Conservation (phyloP, 2,113 vertebrate species). For the Mola mola region DNA sequence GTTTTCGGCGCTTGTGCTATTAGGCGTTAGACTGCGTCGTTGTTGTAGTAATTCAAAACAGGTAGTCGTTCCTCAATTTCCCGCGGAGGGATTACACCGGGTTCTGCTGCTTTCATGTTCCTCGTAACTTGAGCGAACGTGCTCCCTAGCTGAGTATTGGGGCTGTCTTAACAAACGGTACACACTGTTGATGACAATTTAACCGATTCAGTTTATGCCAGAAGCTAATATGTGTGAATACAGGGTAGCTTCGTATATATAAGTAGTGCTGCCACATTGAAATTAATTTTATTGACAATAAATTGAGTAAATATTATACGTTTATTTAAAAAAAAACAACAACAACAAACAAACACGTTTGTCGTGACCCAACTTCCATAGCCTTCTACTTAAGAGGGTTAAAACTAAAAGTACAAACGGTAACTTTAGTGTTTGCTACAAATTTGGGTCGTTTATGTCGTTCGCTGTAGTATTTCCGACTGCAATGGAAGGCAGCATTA, state of each 20-base stretch:
- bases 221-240: neutral
- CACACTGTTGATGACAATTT: neutral
- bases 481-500: constrained; percentile 2
- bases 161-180: neutral
- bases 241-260: neutral
- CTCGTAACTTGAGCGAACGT: neutral
- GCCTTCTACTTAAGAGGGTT: too few species aligned
- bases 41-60: neutral
- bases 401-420: too few species aligned
- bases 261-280: neutral
- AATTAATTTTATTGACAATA: too few species aligned
- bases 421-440: too few species aligned
- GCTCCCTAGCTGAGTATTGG: too few species aligned
- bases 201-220: neutral
- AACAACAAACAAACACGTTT: too few species aligned
- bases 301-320: too few species aligned
- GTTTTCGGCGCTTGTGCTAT: neutral
- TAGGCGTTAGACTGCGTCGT: fast-evolving
- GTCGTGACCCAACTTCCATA: too few species aligned
- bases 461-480: neutral
- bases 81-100: constrained; percentile 41
- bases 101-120: neutral
- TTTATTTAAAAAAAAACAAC: too few species aligned
- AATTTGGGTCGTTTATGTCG: neutral
- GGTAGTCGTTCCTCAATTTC: constrained; percentile 50